Percentiles rank a stretch among this genome's conserved stretches.
These are phyloP conservation scores for Podargus strigoides DNA, from an alignment of 2,797 vertebrate species.

Conservation along the genomic window DNA sequence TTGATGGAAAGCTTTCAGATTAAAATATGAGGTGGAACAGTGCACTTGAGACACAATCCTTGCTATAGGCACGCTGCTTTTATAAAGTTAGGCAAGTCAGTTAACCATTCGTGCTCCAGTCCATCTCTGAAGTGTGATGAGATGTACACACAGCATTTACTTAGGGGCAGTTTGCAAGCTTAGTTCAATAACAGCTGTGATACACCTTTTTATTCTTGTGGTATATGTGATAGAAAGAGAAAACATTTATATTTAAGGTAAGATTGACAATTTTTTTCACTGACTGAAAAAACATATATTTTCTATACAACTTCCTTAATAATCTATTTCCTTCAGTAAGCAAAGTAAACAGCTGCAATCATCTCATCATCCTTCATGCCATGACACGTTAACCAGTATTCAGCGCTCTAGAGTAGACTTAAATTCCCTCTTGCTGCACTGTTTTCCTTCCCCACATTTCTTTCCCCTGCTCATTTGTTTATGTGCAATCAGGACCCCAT, in stretches of 20 bases:
- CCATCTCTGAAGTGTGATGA: background rate
- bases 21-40: rapidly evolving
- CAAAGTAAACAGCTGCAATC: background rate
- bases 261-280: rapidly evolving
- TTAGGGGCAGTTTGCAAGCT: background rate
- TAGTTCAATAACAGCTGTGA: background rate
- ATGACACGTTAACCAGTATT: rapidly evolving
- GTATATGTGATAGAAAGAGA: background rate
- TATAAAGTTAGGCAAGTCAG: rapidly evolving
- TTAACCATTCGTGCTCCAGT: background rate
- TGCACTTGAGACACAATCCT: background rate
- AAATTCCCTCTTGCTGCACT: background rate
- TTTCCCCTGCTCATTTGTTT: background rate
- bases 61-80: background rate
- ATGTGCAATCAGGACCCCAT: background rate
- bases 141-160: rapidly evolving
- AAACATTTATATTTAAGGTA: background rate
- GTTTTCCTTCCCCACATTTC: background rate
- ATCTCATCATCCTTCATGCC: rapidly evolving
- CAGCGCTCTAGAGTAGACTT: rapidly evolving
- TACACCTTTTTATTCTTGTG: background rate
- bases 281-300: background rate
- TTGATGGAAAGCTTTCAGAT: background rate
- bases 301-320: background rate
- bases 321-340: background rate